Conservation (phyloP, 2,113 vertebrate genomes). For the Cariama cristata region DNA sequence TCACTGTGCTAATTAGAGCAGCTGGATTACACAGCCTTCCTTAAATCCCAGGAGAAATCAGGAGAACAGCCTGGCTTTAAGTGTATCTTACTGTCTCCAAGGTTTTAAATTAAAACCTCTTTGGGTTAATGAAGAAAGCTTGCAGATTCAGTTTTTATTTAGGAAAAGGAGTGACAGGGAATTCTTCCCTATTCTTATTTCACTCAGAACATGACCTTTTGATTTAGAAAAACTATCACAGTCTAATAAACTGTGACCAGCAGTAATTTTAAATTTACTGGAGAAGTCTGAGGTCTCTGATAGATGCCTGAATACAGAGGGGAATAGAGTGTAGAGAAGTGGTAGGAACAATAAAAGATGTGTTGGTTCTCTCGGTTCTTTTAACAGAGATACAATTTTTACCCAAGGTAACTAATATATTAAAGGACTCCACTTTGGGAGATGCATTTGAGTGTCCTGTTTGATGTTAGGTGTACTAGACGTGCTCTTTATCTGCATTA, state of each 20-base stretch:
- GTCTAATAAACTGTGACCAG: not conserved
- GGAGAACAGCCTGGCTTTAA: conserved; percentile 42
- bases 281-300: not conserved
- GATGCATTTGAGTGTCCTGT: not conserved
- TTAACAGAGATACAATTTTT: not conserved
- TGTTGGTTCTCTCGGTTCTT: not conserved
- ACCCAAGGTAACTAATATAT: not conserved
- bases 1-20: conserved; percentile 69
- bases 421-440: not conserved
- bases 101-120: conserved; percentile 41
- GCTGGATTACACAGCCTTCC: conserved; percentile 32
- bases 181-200: not conserved
- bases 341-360: not conserved
- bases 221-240: not conserved
- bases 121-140: conserved; percentile 42
- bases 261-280: not conserved
- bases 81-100: conserved; percentile 10
- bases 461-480: not conserved
- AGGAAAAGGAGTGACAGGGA: not conserved
- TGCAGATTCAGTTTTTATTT: not conserved
- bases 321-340: not conserved
- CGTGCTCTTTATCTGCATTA: not conserved
- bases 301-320: not conserved
- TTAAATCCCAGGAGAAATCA: conserved; percentile 55
- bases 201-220: not conserved